These are phyloP conservation scores for Psilopsiagon aurifrons DNA, from an alignment of 2,113 vertebrate species.

Conservation along the genomic window DNA sequence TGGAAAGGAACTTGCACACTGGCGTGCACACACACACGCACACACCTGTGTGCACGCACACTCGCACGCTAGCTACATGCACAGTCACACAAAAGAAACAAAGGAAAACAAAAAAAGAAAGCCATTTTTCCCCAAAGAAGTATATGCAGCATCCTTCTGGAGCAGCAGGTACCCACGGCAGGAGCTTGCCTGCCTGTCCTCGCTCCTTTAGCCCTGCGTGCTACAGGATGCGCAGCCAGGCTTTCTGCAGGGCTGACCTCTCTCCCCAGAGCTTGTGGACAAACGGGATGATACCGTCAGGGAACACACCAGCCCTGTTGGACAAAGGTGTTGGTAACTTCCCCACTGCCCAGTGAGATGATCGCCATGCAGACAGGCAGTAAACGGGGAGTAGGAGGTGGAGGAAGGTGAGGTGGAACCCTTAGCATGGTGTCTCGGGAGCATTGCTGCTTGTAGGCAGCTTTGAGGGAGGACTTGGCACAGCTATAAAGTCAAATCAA, in stretches of 20 bases:
- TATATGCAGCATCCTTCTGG: slow-evolving; percentile 69
- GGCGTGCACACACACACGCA: background rate
- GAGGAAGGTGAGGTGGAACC: slow-evolving; percentile 5
- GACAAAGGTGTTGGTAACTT: slow-evolving; percentile 58
- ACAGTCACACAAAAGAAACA: slow-evolving; percentile 63
- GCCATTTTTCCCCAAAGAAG: slow-evolving; percentile 45
- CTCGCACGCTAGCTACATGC: slow-evolving; percentile 61
- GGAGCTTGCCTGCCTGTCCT: slow-evolving; percentile 86
- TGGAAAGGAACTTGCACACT: slow-evolving; percentile 50
- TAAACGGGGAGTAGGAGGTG: background rate
- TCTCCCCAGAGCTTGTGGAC: background rate
- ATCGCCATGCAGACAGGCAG: slow-evolving; percentile 25
- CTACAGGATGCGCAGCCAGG: background rate
- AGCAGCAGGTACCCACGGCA: slow-evolving; percentile 78
- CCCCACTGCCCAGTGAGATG: slow-evolving; percentile 36
- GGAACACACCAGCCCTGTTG: slow-evolving; percentile 48
- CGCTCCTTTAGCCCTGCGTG: slow-evolving; percentile 34
- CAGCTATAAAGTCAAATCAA: slow-evolving; percentile 74
- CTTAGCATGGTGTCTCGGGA: slow-evolving; percentile 74
- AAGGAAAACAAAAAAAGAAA: slow-evolving; percentile 3
- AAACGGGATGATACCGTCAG: background rate
- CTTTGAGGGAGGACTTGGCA: slow-evolving; percentile 84
- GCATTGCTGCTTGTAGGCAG: slow-evolving; percentile 70
- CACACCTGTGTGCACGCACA: background rate
- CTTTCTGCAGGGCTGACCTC: slow-evolving; percentile 31